Conservation (phyloP, 2,888 invertebrate genomes). For the Dysmachus trigonus region DNA sequence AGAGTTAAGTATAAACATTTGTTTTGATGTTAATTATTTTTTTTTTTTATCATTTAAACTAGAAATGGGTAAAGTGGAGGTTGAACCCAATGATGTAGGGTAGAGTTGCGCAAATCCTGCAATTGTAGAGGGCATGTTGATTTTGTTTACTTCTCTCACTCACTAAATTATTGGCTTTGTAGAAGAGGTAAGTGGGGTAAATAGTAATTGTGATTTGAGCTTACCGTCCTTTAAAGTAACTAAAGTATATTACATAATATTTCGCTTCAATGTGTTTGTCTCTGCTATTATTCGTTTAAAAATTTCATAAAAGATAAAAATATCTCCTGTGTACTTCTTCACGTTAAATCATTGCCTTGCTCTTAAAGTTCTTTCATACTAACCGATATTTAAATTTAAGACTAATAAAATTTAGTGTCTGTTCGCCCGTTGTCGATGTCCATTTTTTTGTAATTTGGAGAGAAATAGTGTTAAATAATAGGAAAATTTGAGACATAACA, state of each 20-base stretch:
- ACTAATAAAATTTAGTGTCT: neutral
- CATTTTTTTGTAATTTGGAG: neutral
- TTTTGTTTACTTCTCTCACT: neutral
- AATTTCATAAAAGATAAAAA: neutral
- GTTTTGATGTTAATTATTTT: neutral
- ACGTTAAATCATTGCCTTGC: neutral
- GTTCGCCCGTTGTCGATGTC: neutral
- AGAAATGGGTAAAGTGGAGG: neutral
- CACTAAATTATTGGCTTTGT: neutral
- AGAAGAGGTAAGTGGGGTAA: neutral
- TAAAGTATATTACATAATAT: neutral
- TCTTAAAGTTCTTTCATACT: neutral
- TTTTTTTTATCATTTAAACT: neutral
- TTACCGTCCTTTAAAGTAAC: neutral
- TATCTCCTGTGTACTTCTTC: neutral
- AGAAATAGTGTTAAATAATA: neutral
- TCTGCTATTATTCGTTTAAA: neutral
- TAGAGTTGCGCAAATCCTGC: neutral
- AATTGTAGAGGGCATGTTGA: neutral
- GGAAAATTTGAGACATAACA: neutral
- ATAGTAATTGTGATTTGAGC: neutral
- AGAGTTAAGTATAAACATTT: slow-evolving; percentile 21
- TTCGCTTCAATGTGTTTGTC: neutral
- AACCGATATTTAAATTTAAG: neutral
- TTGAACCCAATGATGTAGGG: neutral